These are phyloP conservation scores for Galagoides demidoff DNA, from an alignment of 2,797 vertebrate genomes.

Conservation along the genomic window DNA sequence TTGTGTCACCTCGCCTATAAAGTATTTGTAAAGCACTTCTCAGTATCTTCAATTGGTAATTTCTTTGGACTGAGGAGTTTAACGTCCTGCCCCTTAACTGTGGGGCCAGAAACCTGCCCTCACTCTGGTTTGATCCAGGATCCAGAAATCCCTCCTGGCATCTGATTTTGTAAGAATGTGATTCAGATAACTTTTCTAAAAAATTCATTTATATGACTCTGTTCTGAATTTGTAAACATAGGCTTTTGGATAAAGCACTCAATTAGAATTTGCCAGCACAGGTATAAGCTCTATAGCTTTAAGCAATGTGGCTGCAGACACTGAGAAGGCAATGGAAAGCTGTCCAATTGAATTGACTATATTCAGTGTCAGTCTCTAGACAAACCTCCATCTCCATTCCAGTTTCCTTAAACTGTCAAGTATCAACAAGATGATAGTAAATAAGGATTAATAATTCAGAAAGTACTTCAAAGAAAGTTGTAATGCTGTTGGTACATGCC, in stretches of 20 bases:
- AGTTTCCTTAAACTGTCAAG: constrained; percentile 14
- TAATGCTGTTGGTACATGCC: neutral
- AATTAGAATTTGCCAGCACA: neutral
- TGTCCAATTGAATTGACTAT: neutral
- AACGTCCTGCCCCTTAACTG: neutral
- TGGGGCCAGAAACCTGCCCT: neutral
- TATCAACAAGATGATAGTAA: constrained; percentile 10
- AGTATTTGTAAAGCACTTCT: neutral
- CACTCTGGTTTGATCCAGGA: neutral
- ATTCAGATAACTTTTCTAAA: neutral
- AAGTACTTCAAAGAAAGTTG: neutral
- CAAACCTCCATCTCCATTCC: neutral
- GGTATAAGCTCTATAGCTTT: neutral
- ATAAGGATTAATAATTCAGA: constrained; percentile 4
- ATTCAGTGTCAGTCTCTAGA: neutral
- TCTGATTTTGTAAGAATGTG: neutral
- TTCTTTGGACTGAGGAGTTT: neutral
- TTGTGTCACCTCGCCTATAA: neutral
- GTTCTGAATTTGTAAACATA: neutral
- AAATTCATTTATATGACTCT: neutral
- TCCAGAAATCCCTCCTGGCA: neutral
- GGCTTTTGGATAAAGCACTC: neutral
- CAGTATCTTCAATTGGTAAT: neutral
- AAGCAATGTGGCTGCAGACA: neutral
- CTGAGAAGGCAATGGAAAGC: neutral